These are phyloP conservation scores for Aythya baeri DNA, from an alignment of 2,113 vertebrate genomes.

Conservation along the genomic window DNA sequence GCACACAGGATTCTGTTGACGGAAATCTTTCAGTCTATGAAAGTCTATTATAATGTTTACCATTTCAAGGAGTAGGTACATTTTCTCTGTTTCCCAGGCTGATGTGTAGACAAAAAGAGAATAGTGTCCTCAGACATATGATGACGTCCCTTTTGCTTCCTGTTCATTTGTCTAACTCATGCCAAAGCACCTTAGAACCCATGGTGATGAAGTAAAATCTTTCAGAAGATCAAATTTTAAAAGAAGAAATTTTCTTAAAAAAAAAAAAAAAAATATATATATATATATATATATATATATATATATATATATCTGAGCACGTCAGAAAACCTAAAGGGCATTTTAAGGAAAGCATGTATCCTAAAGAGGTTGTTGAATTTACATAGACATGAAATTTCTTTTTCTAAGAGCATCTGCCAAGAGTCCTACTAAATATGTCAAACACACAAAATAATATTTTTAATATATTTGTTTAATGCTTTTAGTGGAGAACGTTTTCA, in stretches of 20 bases:
- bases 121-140: background rate
- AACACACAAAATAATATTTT: background rate
- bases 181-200: background rate
- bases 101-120: background rate
- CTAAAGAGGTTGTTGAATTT: background rate
- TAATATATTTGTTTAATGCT: background rate
- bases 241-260: background rate
- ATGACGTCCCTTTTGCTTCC: background rate
- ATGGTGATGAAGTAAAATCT: background rate
- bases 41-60: background rate
- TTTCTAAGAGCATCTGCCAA: background rate
- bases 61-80: background rate
- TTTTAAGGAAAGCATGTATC: background rate
- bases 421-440: background rate
- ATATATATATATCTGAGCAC: background rate
- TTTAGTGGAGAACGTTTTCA: background rate
- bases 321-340: background rate
- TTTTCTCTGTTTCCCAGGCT: background rate
- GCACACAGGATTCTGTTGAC: background rate
- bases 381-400: background rate
- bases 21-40: background rate
- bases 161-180: background rate
- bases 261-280: too few species aligned
- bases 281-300: too few species aligned
- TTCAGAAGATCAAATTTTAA: background rate